phyloP scores from a whole-genome alignment of 1,140 invertebrate genomes.

The Frieseomelitta varia region DNA sequence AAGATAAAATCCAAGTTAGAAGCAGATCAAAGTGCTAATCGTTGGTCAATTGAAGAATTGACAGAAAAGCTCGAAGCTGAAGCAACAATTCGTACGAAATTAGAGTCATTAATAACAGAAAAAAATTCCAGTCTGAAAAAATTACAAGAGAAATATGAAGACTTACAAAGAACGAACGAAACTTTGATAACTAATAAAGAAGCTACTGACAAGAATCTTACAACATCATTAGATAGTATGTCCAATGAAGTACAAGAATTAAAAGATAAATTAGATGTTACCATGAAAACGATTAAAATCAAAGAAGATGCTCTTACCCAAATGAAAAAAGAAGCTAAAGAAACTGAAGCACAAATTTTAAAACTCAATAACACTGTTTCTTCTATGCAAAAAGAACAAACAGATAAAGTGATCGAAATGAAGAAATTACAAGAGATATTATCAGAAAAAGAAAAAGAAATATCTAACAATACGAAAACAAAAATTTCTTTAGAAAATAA shows the following conservation, averaged over 20 bases:
- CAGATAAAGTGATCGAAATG: conserved; percentile 47
- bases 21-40: conserved; percentile 70
- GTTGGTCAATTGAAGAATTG: conserved; percentile 66
- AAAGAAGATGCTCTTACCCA: conserved; percentile 56
- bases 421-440: conserved; percentile 64
- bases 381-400: conserved; percentile 48
- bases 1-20: conserved; percentile 82
- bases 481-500: conserved; percentile 64
- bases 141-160: conserved; percentile 61
- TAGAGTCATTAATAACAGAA: conserved; percentile 63
- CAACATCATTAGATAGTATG: conserved; percentile 46
- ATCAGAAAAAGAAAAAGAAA: conserved; percentile 60
- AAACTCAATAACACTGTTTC: conserved; percentile 44
- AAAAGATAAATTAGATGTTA: conserved; percentile 55
- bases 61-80: conserved; percentile 62
- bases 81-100: conserved; percentile 36
- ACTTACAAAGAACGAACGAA: conserved; percentile 72
- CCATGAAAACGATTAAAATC: conserved; percentile 36
- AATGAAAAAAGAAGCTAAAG: conserved; percentile 45
- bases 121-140: conserved; percentile 60
- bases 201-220: conserved; percentile 57
- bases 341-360: conserved; percentile 58
- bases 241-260: conserved; percentile 59
- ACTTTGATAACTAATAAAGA: conserved; percentile 47
- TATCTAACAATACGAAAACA: conserved; percentile 50